phyloP scores from a whole-genome alignment of 35 echinoderm and acorn worm species.

The Ophioderma brevispina region DNA sequence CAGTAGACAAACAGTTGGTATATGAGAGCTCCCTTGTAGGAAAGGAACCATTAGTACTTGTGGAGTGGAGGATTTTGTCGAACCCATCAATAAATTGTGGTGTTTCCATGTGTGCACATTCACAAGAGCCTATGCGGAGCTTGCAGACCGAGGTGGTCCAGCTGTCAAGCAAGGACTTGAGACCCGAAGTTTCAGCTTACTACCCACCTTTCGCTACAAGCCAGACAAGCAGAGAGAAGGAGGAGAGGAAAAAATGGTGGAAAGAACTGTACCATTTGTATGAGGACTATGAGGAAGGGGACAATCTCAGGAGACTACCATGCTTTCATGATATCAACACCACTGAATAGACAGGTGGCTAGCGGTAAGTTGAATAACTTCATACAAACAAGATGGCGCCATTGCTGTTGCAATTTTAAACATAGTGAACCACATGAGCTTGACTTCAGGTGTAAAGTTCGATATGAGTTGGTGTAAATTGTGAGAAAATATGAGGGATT shows the following conservation, averaged over 20 bases:
- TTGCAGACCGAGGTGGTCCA: conserved; percentile 61
- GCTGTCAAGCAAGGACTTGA: conserved; percentile 70
- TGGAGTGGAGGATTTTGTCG: no score
- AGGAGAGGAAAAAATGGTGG: conserved; percentile 23
- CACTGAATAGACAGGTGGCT: conserved; percentile 85
- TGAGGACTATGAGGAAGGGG: conserved; percentile 83
- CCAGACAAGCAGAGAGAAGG: not conserved
- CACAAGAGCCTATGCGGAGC: not conserved
- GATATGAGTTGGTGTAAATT: no score
- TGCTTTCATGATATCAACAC: conserved; percentile 92
- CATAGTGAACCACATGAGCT: no score
- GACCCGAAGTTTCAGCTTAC: conserved; percentile 21
- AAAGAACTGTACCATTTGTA: conserved; percentile 78
- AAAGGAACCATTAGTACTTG: no score
- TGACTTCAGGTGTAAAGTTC: no score
- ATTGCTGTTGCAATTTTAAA: no score
- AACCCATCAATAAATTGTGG: not conserved
- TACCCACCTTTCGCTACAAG: conserved; percentile 74
- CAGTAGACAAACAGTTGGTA: no score
- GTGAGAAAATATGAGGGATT: no score
- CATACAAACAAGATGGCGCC: not conserved
- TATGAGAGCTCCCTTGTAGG: no score
- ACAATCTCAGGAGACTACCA: conserved; percentile 68
- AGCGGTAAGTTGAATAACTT: conserved; percentile 69
- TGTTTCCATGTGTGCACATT: not conserved